Base-by-base conservation (phyloP, 2,888 invertebrate species). In the Ectobius pallidus region DNA sequence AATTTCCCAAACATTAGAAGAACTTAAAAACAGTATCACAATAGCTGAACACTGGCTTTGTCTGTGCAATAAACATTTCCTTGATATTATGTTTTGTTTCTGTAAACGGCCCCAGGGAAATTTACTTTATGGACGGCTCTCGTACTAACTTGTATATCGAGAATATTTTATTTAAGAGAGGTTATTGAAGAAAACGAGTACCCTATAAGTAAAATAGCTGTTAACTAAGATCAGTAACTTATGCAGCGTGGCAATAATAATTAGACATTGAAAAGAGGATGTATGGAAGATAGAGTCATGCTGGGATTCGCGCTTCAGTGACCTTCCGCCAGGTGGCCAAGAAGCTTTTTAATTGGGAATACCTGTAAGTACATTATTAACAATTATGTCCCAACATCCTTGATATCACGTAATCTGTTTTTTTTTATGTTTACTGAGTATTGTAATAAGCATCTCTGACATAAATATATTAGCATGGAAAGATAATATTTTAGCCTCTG, bases 271-370 rank as follows among this genome's bases (percentile, higher is more conserved):
- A 14, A 55, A 16, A 58, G 30, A 65, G 65, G 30, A 65, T 46
- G 27, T 46, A 25, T 65, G 44, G n/a, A 65, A 65, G 65, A 27
- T 27, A 65, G 39, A 39, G 62, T 39, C 39, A 39, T 9, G 27
- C 27, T 65, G 32, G 9, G 30, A n/a, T 22, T 7, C 39, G 44
- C 30, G 46, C 44, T 65, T 65, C 65, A 65, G 65, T 65, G 46
- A 65, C 44, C 44, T 44, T 27, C 46, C 46, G 44, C 65, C 65
- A 65, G 65, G 46, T 65, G 65, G 46, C 65, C 30, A 30, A 18
- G 27, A 65, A n/a, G 14, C 25, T 63, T 63, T 65, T 65, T 46
- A 65, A 46, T 46, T 46, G n/a, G 25, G 46, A 65, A 46, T 46
- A 27, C 46, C 18, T 39, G 46, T 39, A 44, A 3, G 27, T 63